phyloP scores from a whole-genome alignment of 2,797 vertebrate species.

The Tachyglossus aculeatus region DNA sequence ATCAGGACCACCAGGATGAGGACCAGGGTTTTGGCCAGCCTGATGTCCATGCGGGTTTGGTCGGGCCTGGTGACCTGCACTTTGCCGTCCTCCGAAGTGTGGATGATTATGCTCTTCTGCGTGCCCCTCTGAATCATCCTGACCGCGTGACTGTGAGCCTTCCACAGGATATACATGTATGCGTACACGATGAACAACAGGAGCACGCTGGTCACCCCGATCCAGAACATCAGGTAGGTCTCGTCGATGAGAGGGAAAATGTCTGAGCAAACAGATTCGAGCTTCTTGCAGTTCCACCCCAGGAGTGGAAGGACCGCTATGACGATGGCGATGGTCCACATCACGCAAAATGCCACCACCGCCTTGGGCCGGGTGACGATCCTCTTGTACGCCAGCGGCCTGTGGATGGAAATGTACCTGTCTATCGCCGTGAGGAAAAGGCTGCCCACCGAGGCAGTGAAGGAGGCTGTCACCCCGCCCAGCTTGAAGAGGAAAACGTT shows the following conservation, averaged over 20 bases:
- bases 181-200: slow-evolving; percentile 98
- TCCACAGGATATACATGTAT: slow-evolving; percentile 99
- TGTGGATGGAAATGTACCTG: slow-evolving; percentile 98
- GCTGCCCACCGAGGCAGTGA: slow-evolving; percentile 96
- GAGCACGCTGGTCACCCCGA: slow-evolving; percentile 92
- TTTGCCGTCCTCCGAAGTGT: slow-evolving; percentile 93
- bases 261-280: slow-evolving; percentile 94
- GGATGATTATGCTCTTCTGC: slow-evolving; percentile 96
- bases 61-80: slow-evolving; percentile 93
- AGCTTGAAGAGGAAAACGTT: slow-evolving; percentile 98
- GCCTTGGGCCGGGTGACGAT: slow-evolving; percentile 98
- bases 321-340: slow-evolving; percentile 97
- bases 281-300: slow-evolving; percentile 98
- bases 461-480: slow-evolving; percentile 96
- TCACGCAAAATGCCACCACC: slow-evolving; percentile 96
- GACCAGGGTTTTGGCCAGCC: slow-evolving; percentile 97
- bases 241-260: slow-evolving; percentile 98
- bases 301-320: slow-evolving; percentile 96
- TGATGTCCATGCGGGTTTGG: slow-evolving; percentile 98
- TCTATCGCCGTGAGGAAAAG: slow-evolving; percentile 99
- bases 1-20: slow-evolving; percentile 97
- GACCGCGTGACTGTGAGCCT: slow-evolving; percentile 95
- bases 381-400: slow-evolving; percentile 94
- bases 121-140: slow-evolving; percentile 96
- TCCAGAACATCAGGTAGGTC: slow-evolving; percentile 99